Evolutionary conservation across 2,797 vertebrate species (phyloP).

Genomic region (Anomalospiza imberbis): DNA sequence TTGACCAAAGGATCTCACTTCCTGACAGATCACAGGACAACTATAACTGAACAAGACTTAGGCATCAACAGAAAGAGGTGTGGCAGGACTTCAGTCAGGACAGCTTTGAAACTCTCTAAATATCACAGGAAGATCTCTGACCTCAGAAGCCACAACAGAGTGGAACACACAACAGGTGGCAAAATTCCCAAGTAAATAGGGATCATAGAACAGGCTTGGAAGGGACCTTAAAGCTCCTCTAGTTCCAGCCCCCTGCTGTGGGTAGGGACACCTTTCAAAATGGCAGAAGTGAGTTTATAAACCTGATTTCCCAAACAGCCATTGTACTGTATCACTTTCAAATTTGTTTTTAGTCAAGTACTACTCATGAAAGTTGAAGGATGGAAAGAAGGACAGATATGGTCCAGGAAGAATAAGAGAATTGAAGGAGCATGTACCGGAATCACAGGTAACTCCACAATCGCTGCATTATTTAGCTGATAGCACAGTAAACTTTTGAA

Average conservation of each 20-base stretch:
- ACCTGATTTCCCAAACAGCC: neutral
- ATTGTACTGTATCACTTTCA: neutral
- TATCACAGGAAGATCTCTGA: neutral
- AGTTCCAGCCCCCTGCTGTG: neutral
- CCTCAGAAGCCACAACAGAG: neutral
- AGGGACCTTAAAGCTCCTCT: neutral
- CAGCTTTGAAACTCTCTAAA: neutral
- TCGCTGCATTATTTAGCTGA: neutral
- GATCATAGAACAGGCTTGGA: neutral
- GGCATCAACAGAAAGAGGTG: neutral
- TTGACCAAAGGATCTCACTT: neutral
- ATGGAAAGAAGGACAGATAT: neutral
- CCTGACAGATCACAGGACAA: neutral
- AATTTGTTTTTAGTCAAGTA: neutral
- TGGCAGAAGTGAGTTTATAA: neutral
- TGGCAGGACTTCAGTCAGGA: neutral
- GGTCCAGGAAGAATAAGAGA: neutral
- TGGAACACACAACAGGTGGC: neutral
- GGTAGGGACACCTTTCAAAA: neutral
- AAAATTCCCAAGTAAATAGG: neutral
- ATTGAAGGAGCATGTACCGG: neutral
- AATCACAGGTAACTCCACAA: neutral
- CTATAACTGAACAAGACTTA: neutral
- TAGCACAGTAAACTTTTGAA: neutral
- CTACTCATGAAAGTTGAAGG: neutral